A percentile compares a stretch with the other conserved stretches of the same genome.
Conservation (phyloP, 1,140 invertebrate species). For the Elymnias hypermnestra region DNA sequence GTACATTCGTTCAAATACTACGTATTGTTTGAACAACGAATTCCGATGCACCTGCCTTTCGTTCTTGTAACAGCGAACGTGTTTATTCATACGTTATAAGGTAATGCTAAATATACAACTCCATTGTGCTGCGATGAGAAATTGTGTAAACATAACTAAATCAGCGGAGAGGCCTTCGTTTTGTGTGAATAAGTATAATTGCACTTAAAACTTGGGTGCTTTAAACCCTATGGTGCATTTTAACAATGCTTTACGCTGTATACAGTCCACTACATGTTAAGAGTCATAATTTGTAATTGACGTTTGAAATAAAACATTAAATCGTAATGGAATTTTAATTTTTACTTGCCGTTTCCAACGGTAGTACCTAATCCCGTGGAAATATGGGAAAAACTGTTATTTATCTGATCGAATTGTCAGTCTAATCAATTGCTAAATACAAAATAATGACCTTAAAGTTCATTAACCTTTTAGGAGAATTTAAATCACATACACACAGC, state of each 20-base stretch:
- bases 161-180: constrained; percentile 40
- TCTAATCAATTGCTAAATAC: too few species aligned
- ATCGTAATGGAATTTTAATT: not conserved
- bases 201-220: constrained; percentile 31
- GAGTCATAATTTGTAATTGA: not conserved
- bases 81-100: constrained; percentile 14
- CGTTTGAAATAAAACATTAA: not conserved
- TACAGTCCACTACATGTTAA: not conserved
- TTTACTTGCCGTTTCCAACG: too few species aligned
- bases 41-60: constrained; percentile 40
- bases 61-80: constrained; percentile 26
- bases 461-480: too few species aligned
- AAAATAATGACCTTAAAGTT: too few species aligned
- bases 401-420: too few species aligned
- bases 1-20: constrained; percentile 24
- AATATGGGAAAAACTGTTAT: too few species aligned
- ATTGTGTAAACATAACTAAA: constrained; percentile 37
- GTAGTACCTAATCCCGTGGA: too few species aligned
- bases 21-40: constrained; percentile 50
- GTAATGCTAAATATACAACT: constrained; percentile 30
- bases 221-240: too few species aligned
- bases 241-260: too few species aligned
- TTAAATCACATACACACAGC: too few species aligned
- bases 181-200: constrained; percentile 28
- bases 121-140: constrained; percentile 28